Evolutionary conservation across 2,797 vertebrate genomes (phyloP).

Genomic region (Xerus rutilus): DNA sequence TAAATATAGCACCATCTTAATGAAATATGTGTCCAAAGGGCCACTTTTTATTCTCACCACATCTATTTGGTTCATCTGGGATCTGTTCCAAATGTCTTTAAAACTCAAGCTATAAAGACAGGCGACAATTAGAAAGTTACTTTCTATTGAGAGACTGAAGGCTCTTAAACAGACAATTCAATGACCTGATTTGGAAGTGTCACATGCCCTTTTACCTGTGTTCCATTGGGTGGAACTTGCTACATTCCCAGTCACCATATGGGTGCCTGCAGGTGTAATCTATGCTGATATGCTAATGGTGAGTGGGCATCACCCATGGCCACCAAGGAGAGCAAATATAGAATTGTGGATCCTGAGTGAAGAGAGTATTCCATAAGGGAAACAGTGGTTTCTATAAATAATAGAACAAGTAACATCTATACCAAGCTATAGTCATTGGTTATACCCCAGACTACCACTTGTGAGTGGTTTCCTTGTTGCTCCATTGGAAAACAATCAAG

Average conservation of each 20-base stretch:
- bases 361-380: rapidly evolving
- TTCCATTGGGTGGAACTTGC: neutral
- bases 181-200: rapidly evolving
- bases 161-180: rapidly evolving
- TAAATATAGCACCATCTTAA: no score
- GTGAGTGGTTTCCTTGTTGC: neutral
- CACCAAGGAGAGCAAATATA: rapidly evolving
- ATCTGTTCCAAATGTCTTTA: neutral
- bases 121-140: rapidly evolving
- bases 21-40: neutral
- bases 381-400: neutral
- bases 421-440: neutral
- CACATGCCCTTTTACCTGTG: rapidly evolving
- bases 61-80: rapidly evolving
- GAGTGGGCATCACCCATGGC: neutral
- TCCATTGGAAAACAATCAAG: neutral
- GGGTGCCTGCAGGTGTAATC: neutral
- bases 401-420: neutral
- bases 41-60: neutral
- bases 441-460: neutral
- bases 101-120: neutral
- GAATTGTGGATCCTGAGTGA: rapidly evolving
- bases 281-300: rapidly evolving
- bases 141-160: neutral
- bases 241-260: rapidly evolving